Conservation (phyloP, 2,888 invertebrate species). For the Spilarctia lutea region DNA sequence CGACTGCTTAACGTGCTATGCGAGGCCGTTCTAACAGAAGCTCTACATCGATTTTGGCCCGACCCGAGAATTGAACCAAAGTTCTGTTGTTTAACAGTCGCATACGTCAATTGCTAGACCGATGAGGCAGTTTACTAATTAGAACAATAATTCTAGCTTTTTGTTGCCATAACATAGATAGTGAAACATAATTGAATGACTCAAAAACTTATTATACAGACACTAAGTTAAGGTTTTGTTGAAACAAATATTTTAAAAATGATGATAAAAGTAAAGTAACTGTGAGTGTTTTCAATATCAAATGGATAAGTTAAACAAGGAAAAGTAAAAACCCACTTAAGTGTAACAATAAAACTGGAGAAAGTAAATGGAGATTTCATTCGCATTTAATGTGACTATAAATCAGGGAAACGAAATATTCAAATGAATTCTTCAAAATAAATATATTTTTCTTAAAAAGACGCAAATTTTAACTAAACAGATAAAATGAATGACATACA, state of each 20-base stretch:
- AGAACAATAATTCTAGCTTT: slow-evolving; percentile 44
- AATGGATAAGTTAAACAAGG: slow-evolving; percentile 31
- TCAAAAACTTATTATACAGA: no score
- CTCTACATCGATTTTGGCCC: no score
- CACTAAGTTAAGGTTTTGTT: no score
- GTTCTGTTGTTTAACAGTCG: no score
- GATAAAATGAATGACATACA: neutral
- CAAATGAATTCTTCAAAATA: neutral
- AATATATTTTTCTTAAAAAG: neutral
- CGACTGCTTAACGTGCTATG: no score
- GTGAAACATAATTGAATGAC: no score
- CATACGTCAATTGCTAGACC: no score
- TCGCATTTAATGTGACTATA: slow-evolving; percentile 20
- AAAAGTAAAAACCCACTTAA: slow-evolving; percentile 11
- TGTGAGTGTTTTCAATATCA: slow-evolving; percentile 37
- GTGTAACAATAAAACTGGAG: slow-evolving; percentile 11
- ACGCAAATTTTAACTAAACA: neutral
- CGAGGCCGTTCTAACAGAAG: no score
- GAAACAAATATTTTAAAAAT: slow-evolving; percentile 27
- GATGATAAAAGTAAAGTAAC: slow-evolving; percentile 31
- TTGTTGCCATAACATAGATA: no score
- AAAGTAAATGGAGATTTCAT: slow-evolving; percentile 17
- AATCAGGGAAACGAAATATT: slow-evolving; percentile 1
- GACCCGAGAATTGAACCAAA: no score
- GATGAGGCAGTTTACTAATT: no score